Evolutionary conservation across 1,140 invertebrate species (phyloP), one percentile per base, ranked within the genome.

Genomic region (Pantala flavescens): DNA sequence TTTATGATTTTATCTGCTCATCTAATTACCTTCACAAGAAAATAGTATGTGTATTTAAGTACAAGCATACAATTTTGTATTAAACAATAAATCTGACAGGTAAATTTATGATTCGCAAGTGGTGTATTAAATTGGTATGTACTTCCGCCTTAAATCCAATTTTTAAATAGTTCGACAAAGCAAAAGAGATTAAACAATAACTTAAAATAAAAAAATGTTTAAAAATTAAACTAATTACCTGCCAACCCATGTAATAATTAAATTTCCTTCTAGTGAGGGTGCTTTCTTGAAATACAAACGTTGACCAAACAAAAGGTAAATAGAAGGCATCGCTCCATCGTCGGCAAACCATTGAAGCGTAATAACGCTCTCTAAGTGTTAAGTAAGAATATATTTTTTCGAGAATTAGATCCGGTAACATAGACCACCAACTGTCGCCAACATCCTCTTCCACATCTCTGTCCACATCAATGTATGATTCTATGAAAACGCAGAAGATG

Each of bases 171-270:
- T n/a, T n/a, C n/a, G n/a, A n/a, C n/a, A n/a, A n/a, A n/a, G n/a
- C n/a, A n/a, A n/a, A n/a, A n/a, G n/a, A n/a, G n/a, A n/a, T n/a
- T n/a, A n/a, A n/a, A n/a, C n/a, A n/a, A n/a, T n/a, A n/a, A n/a
- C n/a, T n/a, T n/a, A n/a, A n/a, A n/a, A n/a, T n/a, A n/a, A n/a
- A n/a, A n/a, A n/a, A n/a, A n/a, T n/a, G n/a, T n/a, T n/a, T n/a
- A n/a, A n/a, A n/a, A n/a, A n/a, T n/a, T n/a, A 36, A 36, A 36
- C 9, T 5, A 9, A 36, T 36, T 81, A 87, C 86, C 81, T 91
- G 89, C 88, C 92, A 94, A 12, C 93, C 93, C 74, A 90, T 90
- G 81, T 93, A 93, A 78, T 93, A 92, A 81, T 93, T 93, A 79
- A 88, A 94, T 79, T 89, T 89, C 7, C 90, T 84, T 74, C 91